Evolutionary conservation across 1,140 invertebrate genomes (phyloP), one percentile per base, ranked within the genome.

Genomic region (Brachionus rotundiformis): DNA sequence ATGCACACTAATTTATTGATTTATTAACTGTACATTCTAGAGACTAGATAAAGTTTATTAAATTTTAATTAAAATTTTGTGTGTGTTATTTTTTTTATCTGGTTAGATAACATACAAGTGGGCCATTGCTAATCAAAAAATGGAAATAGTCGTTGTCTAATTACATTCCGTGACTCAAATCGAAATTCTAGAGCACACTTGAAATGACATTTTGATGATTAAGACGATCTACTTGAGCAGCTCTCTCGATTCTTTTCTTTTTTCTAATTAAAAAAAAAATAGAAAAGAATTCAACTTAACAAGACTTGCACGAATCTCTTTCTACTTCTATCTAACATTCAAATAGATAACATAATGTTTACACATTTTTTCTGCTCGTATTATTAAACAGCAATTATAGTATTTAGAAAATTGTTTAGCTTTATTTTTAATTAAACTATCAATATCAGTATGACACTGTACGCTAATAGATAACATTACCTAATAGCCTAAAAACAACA

Each of bases 391-490:
- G 63, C 63, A 68, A 68, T 68, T 68, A 68, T 68, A 29, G 31
- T 6, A 33, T 36, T 68, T 68, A n/a, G 36, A 73, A 73, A 73
- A 73, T 73, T 41, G 68, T 73, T 73, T 73, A 73, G 68, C 33
- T 73, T 73, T 73, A 44, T 44, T 73, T 73, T 73, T 73, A 36
- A 44, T 73, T 73, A 68, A 68, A 68, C 63, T 68, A 68, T 68
- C 63, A 68, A 68, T 68, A 68, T 68, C 63, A 68, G 63, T 68
- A 68, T 68, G 63, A 68, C 33, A 68, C 19, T 68, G 63, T 68
- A 68, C 29, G 33, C 29, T 68, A 68, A 33, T 68, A 33, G 63
- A 68, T 68, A 68, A 68, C 29, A 68, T 68, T 68, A 68, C 63
- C 63, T 68, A 68, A 68, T 68, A 68, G 63, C 36, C 16, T n/a